phyloP scores from a whole-genome alignment of 2,888 invertebrate genomes.

The Parnassius orleans region DNA sequence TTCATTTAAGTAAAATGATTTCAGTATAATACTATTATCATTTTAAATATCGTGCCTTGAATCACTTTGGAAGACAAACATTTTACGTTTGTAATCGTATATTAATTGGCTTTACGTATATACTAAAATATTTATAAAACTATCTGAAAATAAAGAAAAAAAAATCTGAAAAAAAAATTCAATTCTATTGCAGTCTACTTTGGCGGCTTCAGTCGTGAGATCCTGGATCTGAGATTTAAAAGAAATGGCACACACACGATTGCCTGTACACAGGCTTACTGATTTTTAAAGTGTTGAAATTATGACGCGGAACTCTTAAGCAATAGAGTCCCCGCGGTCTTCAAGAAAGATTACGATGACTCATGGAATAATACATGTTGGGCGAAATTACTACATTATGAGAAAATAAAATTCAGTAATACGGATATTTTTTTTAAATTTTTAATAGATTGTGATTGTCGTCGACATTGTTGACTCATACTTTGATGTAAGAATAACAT shows the following conservation, averaged over 20 bases:
- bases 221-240: slow-evolving; percentile 60
- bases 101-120: too few species aligned
- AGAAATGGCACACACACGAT: slow-evolving; percentile 60
- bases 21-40: too few species aligned
- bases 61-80: too few species aligned
- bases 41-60: too few species aligned
- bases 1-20: too few species aligned
- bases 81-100: too few species aligned
- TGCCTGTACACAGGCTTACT: slow-evolving; percentile 42
- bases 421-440: slow-evolving; percentile 45
- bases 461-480: too few species aligned
- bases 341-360: slow-evolving; percentile 65
- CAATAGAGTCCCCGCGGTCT: slow-evolving; percentile 40
- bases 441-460: slow-evolving; percentile 27
- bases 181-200: slow-evolving; percentile 12
- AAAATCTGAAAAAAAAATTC: too few species aligned
- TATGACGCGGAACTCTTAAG: slow-evolving; percentile 56
- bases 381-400: slow-evolving; percentile 64
- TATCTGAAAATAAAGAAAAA: too few species aligned
- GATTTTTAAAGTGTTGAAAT: slow-evolving; percentile 42
- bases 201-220: slow-evolving; percentile 28
- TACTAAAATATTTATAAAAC: too few species aligned
- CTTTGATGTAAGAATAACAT: too few species aligned
- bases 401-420: slow-evolving; percentile 57
- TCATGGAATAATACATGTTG: slow-evolving; percentile 79